Conservation (phyloP, 1,140 invertebrate genomes). For the Drosophila miranda region DNA sequence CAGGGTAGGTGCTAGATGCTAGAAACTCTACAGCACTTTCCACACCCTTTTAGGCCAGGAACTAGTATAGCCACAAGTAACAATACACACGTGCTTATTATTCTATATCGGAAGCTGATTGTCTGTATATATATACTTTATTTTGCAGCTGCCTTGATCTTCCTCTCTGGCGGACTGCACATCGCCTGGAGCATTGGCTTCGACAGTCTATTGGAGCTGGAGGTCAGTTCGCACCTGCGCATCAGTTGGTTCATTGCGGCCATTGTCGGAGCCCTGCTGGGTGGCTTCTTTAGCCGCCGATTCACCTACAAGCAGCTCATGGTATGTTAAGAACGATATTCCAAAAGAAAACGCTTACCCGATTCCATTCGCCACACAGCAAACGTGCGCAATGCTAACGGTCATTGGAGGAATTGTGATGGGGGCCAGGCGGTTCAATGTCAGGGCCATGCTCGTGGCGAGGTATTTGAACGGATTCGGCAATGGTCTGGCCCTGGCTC, state of each 20-base stretch:
- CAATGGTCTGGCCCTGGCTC: slow-evolving; percentile 54
- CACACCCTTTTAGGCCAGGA: background rate
- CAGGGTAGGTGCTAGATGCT: background rate
- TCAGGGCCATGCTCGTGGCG: slow-evolving; percentile 42
- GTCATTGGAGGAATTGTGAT: slow-evolving; percentile 49
- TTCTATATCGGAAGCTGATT: too few relatives aligned
- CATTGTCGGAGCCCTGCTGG: slow-evolving; percentile 45
- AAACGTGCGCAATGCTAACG: slow-evolving; percentile 48
- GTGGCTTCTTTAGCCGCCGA: slow-evolving; percentile 15
- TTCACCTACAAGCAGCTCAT: slow-evolving; percentile 50
- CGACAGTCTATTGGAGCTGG: slow-evolving; percentile 14
- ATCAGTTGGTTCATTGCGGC: slow-evolving; percentile 61
- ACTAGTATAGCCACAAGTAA: too few relatives aligned
- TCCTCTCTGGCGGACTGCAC: slow-evolving; percentile 62
- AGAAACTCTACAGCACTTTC: background rate
- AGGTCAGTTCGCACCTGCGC: slow-evolving; percentile 42
- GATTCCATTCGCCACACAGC: slow-evolving; percentile 20
- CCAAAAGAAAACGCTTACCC: too few relatives aligned
- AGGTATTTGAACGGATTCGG: slow-evolving; percentile 62
- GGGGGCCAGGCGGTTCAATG: slow-evolving; percentile 5
- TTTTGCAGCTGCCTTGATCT: slow-evolving; percentile 52
- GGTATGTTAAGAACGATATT: slow-evolving; percentile 21
- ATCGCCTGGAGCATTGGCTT: slow-evolving; percentile 75
- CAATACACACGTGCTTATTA: too few relatives aligned
- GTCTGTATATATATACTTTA: background rate